phyloP scores from a whole-genome alignment of 2,888 invertebrate genomes.

The Polydrusus pterygomalis region DNA sequence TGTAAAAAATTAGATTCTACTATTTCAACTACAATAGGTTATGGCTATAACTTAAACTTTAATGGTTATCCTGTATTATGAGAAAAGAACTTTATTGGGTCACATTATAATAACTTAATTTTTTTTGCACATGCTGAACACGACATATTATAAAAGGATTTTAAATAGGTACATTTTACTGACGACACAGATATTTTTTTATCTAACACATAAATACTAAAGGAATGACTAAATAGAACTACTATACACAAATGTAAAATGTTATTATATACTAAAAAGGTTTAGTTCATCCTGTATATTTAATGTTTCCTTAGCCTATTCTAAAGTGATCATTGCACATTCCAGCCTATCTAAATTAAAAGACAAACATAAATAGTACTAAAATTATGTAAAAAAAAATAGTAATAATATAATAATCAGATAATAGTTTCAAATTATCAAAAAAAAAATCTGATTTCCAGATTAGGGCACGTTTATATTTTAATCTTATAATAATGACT shows the following conservation, averaged over 20 bases:
- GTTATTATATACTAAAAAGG: background rate
- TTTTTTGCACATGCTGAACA: no score
- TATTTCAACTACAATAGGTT: no score
- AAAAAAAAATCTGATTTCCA: no score
- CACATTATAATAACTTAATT: no score
- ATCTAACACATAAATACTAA: conserved; percentile 40
- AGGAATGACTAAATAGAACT: conserved; percentile 42
- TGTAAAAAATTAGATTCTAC: no score
- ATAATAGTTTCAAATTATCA: conserved; percentile 7
- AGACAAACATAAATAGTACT: background rate
- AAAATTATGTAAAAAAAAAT: conserved; percentile 38
- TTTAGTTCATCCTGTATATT: background rate
- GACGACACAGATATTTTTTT: background rate
- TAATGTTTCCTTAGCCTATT: conserved; percentile 12
- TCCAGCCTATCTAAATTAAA: conserved; percentile 60
- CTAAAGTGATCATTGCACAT: conserved; percentile 64
- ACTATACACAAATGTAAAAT: conserved; percentile 28
- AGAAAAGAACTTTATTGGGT: no score
- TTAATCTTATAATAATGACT: conserved; percentile 64
- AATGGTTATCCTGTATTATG: no score
- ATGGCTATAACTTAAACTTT: no score
- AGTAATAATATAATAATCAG: background rate
- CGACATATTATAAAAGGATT: no score
- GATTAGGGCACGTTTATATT: background rate
- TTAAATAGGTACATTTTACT: no score